Percentiles rank a stretch among this genome's conserved stretches.
Conservation (phyloP, 2,113 vertebrate genomes). For the Rhinoderma darwinii region DNA sequence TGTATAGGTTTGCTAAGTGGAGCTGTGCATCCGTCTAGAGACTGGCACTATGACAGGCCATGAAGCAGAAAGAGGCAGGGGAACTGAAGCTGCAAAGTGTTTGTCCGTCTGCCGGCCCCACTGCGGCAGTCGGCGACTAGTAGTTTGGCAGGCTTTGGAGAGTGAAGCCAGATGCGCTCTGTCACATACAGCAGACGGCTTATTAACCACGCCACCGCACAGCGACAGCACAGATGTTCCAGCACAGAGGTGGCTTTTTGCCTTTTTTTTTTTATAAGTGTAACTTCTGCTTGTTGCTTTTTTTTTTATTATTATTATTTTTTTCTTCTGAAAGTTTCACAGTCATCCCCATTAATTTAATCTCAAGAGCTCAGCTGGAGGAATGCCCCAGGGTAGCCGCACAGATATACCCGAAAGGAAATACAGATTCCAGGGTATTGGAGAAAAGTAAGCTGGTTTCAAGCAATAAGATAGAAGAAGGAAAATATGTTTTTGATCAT, state of each 20-base stretch:
- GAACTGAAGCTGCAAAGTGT: conserved; percentile 41
- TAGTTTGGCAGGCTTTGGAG: conserved; percentile 58
- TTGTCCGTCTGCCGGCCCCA: conserved; percentile 40
- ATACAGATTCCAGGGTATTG: neutral
- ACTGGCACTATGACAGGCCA: conserved; percentile 2
- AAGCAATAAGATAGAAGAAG: neutral
- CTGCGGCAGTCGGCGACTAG: conserved; percentile 57
- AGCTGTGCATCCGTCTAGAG: conserved; percentile 21
- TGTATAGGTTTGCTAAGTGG: conserved; percentile 26
- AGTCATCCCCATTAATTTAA: neutral
- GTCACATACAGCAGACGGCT: conserved; percentile 64
- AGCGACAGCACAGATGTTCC: conserved; percentile 62
- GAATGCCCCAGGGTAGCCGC: neutral
- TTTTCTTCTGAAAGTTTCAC: conserved; percentile 10
- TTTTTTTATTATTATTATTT: neutral
- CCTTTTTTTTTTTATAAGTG: neutral
- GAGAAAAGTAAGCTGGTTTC: neutral
- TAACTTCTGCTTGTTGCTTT: conserved; percentile 30
- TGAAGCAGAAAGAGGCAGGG: neutral
- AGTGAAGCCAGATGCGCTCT: conserved; percentile 56
- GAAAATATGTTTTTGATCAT: neutral
- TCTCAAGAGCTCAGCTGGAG: neutral
- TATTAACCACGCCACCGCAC: conserved; percentile 54
- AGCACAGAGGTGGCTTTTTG: neutral
- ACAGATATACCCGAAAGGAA: neutral